A percentile compares a stretch with the other conserved stretches of the same genome.
Conservation (phyloP, 2,797 vertebrate species). For the Capromys pilorides region DNA sequence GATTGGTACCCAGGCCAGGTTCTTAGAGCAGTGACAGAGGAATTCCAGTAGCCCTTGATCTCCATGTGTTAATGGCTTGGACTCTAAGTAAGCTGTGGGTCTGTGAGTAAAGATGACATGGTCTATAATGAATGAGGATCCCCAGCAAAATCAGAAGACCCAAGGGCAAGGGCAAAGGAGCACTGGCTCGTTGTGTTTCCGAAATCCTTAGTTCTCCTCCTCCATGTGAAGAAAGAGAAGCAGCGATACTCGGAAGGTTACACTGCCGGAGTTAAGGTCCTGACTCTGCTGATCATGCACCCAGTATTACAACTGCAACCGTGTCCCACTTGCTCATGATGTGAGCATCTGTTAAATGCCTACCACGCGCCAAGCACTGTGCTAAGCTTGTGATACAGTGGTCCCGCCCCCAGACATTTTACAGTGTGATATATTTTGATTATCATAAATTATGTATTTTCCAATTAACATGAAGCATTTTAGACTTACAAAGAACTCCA, state of each 20-base stretch:
- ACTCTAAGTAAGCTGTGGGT: not conserved
- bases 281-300: not conserved
- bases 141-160: not conserved
- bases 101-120: not conserved
- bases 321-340: not conserved
- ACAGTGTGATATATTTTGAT: not conserved
- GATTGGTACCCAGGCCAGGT: not conserved
- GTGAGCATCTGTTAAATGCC: not conserved
- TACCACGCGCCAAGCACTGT: not conserved
- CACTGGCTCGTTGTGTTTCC: not conserved
- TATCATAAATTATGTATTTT: not conserved
- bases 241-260: not conserved
- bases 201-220: not conserved
- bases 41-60: not conserved
- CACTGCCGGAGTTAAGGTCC: not conserved
- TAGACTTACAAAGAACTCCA: not conserved
- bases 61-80: not conserved
- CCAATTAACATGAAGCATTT: conserved; percentile 23
- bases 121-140: not conserved
- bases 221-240: not conserved
- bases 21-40: not conserved
- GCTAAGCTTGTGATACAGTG: not conserved
- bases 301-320: not conserved
- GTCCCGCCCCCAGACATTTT: not conserved
- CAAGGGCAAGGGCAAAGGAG: not conserved